Percentiles rank a stretch among this genome's conserved stretches.
These are phyloP conservation scores for Lottia scabra DNA, from an alignment of 2,888 invertebrate genomes.

Conservation along the genomic window DNA sequence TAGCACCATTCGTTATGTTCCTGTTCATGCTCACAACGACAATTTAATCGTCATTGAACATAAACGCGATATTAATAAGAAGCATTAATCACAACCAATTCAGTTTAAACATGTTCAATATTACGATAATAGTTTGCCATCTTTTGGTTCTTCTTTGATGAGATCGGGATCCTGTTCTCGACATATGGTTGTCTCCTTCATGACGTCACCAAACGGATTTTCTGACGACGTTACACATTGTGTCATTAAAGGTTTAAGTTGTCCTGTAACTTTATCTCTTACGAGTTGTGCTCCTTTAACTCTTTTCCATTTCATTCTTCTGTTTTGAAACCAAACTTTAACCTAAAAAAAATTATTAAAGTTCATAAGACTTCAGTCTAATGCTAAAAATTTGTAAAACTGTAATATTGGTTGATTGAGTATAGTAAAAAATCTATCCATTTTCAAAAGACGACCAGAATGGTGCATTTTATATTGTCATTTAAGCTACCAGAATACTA, in stretches of 20 bases:
- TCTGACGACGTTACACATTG: conserved; percentile 48
- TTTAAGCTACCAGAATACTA: too few species aligned
- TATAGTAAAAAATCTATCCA: too few species aligned
- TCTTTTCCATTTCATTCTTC: conserved; percentile 68
- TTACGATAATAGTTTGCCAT: conserved; percentile 10
- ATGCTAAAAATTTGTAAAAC: too few species aligned
- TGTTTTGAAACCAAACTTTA: conserved; percentile 69
- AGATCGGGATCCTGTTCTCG: conserved; percentile 19
- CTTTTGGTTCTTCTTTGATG: conserved; percentile 22
- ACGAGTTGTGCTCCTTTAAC: conserved; percentile 65
- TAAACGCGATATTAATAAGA: neutral
- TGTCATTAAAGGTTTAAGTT: conserved; percentile 60
- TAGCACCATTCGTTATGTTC: too few species aligned
- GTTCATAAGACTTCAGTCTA: too few species aligned
- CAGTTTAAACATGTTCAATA: neutral
- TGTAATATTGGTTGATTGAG: too few species aligned
- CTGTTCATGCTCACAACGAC: too few species aligned
- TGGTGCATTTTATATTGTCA: too few species aligned
- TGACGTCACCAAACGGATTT: conserved; percentile 24
- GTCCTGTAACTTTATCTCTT: conserved; percentile 66
- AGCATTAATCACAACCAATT: neutral
- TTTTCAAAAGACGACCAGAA: too few species aligned
- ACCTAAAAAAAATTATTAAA: conserved; percentile 50
- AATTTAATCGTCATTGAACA: too few species aligned
- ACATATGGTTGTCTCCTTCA: conserved; percentile 20